Evolutionary conservation across 2,888 invertebrate species (phyloP).

Genomic region (Spicauda simplicius): DNA sequence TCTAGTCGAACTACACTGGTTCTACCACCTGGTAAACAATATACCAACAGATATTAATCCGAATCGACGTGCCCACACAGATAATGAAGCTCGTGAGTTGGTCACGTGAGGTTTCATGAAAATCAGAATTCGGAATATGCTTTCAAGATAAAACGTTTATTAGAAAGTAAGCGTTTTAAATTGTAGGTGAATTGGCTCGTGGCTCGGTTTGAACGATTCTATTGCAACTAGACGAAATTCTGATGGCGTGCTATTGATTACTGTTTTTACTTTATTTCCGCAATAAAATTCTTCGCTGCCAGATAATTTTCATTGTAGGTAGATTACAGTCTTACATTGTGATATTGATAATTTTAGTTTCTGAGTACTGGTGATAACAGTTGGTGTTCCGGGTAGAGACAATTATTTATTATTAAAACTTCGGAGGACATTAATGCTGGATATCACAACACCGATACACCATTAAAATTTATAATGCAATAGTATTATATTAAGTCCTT

Average conservation of each 20-base stretch:
- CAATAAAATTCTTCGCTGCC: not conserved
- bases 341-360: not conserved
- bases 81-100: not conserved
- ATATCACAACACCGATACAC: no score
- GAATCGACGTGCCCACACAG: conserved; percentile 8
- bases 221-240: not conserved
- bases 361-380: not conserved
- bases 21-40: no score
- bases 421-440: not conserved
- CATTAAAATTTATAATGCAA: no score
- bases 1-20: no score
- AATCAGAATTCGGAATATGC: conserved; percentile 9
- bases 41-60: conserved; percentile 19
- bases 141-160: not conserved
- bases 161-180: not conserved
- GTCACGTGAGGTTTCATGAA: conserved; percentile 13
- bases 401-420: not conserved
- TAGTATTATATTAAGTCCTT: no score
- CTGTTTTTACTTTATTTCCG: not conserved
- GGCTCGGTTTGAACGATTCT: not conserved
- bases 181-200: not conserved
- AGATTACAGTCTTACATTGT: not conserved
- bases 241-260: conserved; percentile 1
- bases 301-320: no score
- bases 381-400: not conserved